Evolutionary conservation across 2,888 invertebrate species (phyloP), one percentile per base, ranked within the genome.

Genomic region (Meandrusa payeni): DNA sequence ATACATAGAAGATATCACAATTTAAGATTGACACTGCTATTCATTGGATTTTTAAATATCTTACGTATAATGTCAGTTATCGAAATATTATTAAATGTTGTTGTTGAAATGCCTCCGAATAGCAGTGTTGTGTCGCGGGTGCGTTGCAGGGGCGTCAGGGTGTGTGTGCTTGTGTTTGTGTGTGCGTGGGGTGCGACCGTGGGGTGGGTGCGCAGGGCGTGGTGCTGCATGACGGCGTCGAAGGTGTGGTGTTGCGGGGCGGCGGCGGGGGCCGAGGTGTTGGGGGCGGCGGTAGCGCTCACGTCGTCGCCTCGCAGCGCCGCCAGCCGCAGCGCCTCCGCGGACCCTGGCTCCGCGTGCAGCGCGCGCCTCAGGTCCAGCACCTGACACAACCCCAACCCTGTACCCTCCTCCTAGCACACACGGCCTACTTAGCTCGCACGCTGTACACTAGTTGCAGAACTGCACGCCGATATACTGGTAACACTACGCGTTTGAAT

Each of bases 291-390:
- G 50, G 59, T 86, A 78, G 71, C 88, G 82, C 79, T 89, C 90
- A 83, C 88, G 87, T 79, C 88, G 65, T 78, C 88, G 59, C 75
- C 80, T 69, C 87, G 78, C 77, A 83, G 78, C 62, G 76, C 72
- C 58, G 79, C 89, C 89, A 79, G 86, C 76, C 76, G 89, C 80
- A 77, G 85, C 78, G 79, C 87, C 76, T 87, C 87, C 64, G 87
- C 86, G 55, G 88, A 86, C 51, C 88, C 88, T 38, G 91, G 91
- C 81, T 92, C 92, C 59, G 93, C 94, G 87, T 94, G 94, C 82
- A 94, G 92, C 73, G 93, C 93, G 80, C 93, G 91, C 87, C 93
- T 92, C 78, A 94, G 90, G 89, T 94, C 93, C 91, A 93, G 90
- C 88, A 94, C 94, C 94, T 94, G 89, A 76, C 86, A 64, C 66